Evolutionary conservation across 2,113 vertebrate genomes (phyloP).

Genomic region (Calypte anna): DNA sequence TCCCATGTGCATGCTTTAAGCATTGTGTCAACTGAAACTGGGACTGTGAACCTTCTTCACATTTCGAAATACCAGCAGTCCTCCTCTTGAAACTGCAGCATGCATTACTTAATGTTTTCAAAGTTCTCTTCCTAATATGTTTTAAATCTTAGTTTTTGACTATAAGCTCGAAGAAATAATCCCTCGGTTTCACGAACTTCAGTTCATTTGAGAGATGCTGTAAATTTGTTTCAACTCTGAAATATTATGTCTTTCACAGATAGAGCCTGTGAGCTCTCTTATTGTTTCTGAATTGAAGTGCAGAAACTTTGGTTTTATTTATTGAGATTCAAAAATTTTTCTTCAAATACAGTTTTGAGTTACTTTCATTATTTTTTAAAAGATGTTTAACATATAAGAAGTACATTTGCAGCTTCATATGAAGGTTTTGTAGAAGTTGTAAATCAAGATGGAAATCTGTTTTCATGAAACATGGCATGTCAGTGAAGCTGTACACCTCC

Average conservation of each 20-base stretch:
- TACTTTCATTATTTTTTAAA: not conserved
- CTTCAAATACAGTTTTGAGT: not conserved
- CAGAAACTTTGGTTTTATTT: not conserved
- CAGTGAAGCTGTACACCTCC: not conserved
- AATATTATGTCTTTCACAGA: not conserved
- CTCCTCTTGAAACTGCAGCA: not conserved
- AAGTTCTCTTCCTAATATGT: not conserved
- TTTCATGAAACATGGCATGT: not conserved
- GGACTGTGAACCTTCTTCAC: not conserved
- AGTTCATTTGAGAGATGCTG: not conserved
- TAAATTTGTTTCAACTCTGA: not conserved
- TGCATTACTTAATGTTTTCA: not conserved
- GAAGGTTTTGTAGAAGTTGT: not conserved
- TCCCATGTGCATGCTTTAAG: not conserved
- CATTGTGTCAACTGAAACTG: not conserved
- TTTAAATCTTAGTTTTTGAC: not conserved
- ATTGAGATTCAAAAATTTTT: not conserved
- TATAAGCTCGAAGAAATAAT: not conserved
- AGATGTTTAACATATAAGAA: not conserved
- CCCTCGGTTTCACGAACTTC: not conserved
- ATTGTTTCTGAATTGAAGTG: not conserved
- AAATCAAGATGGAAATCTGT: not conserved
- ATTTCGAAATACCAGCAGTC: not conserved
- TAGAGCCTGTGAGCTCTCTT: not conserved
- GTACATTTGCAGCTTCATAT: not conserved